These are phyloP conservation scores for Lamproptera curius DNA, from an alignment of 2,888 invertebrate genomes.

Conservation along the genomic window DNA sequence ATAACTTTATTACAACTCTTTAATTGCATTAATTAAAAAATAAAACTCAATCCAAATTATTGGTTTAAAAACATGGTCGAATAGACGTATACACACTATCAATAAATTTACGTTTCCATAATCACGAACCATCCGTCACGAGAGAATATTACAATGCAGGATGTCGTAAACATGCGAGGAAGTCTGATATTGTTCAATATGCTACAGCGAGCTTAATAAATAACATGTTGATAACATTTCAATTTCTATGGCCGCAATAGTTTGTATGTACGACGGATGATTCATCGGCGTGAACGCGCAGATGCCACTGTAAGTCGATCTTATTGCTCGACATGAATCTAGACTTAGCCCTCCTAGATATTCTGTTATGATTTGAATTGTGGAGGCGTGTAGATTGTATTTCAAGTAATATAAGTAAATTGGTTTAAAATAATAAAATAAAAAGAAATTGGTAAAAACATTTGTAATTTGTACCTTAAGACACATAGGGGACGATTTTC, in stretches of 20 bases:
- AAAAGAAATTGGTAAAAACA: background rate
- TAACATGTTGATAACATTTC: conserved; percentile 19
- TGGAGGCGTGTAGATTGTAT: background rate
- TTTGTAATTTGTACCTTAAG: background rate
- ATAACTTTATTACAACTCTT: no score
- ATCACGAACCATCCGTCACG: background rate
- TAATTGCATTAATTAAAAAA: no score
- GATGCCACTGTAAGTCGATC: conserved; percentile 18
- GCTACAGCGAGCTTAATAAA: conserved; percentile 12
- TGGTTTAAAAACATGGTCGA: no score
- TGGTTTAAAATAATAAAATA: background rate
- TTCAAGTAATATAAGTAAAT: background rate
- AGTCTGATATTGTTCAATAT: conserved; percentile 11
- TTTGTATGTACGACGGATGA: conserved; percentile 15
- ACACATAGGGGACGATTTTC: background rate
- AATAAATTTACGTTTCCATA: conserved; percentile 5
- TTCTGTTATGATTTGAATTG: background rate
- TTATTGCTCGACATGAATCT: no score
- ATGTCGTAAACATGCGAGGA: conserved; percentile 5
- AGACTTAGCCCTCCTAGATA: no score
- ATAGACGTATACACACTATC: no score
- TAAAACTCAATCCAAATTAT: no score
- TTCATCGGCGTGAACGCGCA: conserved; percentile 18
- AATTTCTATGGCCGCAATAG: conserved; percentile 19
- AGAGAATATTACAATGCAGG: background rate